Conservation (phyloP, 1,140 invertebrate genomes). For the Pogonognathellus flavescens region DNA sequence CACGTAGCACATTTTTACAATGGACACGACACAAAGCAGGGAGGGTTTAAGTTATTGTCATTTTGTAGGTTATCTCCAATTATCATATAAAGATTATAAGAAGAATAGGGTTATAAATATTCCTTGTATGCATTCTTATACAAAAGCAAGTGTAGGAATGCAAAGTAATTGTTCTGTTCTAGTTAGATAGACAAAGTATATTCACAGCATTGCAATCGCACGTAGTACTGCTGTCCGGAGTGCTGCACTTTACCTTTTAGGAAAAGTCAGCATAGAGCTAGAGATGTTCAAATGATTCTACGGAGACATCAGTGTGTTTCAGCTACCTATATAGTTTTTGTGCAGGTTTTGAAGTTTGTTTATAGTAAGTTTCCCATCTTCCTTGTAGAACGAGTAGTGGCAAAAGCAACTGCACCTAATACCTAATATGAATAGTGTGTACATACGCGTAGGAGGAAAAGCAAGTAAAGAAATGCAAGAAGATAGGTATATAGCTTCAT, state of each 20-base stretch:
- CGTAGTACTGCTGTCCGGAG: no score
- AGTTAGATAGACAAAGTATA: no score
- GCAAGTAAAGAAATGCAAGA: not conserved
- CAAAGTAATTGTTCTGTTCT: no score
- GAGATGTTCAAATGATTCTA: conserved; percentile 28
- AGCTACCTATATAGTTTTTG: conserved; percentile 14
- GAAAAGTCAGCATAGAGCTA: not conserved
- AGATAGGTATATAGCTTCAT: not conserved
- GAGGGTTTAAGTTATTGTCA: not conserved
- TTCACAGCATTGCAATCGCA: no score
- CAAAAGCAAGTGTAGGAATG: no score
- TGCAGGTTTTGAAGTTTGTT: conserved; percentile 37
- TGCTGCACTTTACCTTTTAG: no score
- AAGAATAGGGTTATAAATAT: no score
- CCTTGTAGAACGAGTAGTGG: not conserved
- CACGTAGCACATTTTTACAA: not conserved
- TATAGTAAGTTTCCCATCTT: conserved; percentile 11
- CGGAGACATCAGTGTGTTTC: not conserved
- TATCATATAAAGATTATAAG: not conserved
- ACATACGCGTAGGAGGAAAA: conserved; percentile 30
- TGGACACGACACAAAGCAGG: not conserved
- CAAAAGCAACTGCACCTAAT: conserved; percentile 25
- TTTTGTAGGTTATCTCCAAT: not conserved
- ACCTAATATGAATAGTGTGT: conserved; percentile 26
- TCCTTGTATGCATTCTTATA: no score